Conservation (phyloP, 2,797 vertebrate genomes). For the Sebastiscus albofasciatus region DNA sequence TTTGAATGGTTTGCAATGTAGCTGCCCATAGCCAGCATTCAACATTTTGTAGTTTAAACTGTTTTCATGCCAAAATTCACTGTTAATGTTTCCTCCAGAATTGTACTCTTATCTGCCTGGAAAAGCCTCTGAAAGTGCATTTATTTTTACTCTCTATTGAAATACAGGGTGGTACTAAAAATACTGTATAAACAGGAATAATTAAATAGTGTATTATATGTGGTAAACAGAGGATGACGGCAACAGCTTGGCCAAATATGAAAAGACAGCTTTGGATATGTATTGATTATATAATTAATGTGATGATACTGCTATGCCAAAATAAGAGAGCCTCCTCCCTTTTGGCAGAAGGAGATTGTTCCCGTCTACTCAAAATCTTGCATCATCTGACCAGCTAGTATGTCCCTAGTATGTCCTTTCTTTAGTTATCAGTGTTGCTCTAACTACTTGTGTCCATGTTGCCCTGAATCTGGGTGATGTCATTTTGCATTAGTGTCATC, state of each 20-base stretch:
- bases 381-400: not conserved
- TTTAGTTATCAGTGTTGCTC: not conserved
- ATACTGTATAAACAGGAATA: not conserved
- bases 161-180: not conserved
- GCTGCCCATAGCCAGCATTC: constrained; percentile 24
- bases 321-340: not conserved
- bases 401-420: not conserved
- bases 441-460: constrained; percentile 13
- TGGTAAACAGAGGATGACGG: not conserved
- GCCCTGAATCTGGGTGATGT: constrained; percentile 28
- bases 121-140: constrained; percentile 3
- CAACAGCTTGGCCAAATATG: not conserved
- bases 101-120: not conserved
- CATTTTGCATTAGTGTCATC: constrained; percentile 26
- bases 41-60: constrained; percentile 16
- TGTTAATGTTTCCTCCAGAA: constrained; percentile 21
- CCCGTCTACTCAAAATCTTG: not conserved
- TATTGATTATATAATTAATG: not conserved
- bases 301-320: not conserved
- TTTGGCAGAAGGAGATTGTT: not conserved
- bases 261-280: constrained; percentile 2
- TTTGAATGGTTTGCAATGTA: constrained; percentile 40
- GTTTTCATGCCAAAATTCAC: constrained; percentile 14
- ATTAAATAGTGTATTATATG: not conserved
- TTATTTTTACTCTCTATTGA: constrained; percentile 8